A percentile compares a stretch with the other conserved stretches of the same genome.
Evolutionary conservation across 2,888 invertebrate genomes (phyloP).

Genomic region (Tiphia femorata): DNA sequence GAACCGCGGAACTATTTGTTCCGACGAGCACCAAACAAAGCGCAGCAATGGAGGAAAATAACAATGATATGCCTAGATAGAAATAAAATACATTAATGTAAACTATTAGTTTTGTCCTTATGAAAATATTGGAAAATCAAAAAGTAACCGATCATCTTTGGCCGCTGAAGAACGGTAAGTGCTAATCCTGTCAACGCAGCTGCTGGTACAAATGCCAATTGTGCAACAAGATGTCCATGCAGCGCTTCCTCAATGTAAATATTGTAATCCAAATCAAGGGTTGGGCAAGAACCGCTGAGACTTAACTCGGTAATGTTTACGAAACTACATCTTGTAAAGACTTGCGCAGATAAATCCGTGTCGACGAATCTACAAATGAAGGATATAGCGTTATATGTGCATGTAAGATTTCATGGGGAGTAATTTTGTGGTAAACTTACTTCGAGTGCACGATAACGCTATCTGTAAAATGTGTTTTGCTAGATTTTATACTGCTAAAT

Average conservation of each 20-base stretch:
- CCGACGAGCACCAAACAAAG: constrained; percentile 68
- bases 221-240: constrained; percentile 69
- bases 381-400: neutral
- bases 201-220: constrained; percentile 69
- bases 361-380: constrained; percentile 74
- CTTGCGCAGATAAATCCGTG: constrained; percentile 74
- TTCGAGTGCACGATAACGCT: constrained; percentile 76
- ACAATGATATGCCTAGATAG: constrained; percentile 64
- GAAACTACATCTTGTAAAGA: constrained; percentile 75
- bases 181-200: constrained; percentile 67
- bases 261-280: constrained; percentile 73
- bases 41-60: constrained; percentile 66
- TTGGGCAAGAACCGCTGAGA: constrained; percentile 68
- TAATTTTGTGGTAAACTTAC: constrained; percentile 63
- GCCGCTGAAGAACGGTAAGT: constrained; percentile 67
- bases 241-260: constrained; percentile 72
- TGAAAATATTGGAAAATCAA: neutral
- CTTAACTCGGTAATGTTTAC: constrained; percentile 71
- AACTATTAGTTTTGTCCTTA: too few relatives aligned
- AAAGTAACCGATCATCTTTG: constrained; percentile 67
- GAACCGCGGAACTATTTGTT: constrained; percentile 64
- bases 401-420: neutral
- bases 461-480: constrained; percentile 76
- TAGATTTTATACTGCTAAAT: constrained; percentile 80
- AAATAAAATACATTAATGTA: neutral